A percentile compares a stretch with the other conserved stretches of the same genome.
phyloP scores from a whole-genome alignment of 2,888 invertebrate species.

The Gymnosoma rotundatum region DNA sequence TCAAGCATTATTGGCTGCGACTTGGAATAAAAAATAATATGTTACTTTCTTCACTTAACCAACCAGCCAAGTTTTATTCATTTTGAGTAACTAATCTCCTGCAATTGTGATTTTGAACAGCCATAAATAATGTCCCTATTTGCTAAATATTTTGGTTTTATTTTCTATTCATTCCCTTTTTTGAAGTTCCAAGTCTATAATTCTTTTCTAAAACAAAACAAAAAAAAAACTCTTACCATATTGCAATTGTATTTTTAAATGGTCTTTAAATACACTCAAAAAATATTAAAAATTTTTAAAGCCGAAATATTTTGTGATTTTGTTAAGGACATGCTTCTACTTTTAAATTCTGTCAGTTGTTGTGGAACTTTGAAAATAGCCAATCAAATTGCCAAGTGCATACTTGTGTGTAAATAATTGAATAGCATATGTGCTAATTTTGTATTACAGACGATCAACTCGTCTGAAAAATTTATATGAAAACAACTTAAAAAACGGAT shows the following conservation, averaged over 20 bases:
- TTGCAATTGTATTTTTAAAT: conserved; percentile 25
- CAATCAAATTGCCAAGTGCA: no score
- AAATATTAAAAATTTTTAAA: not conserved
- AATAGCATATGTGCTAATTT: no score
- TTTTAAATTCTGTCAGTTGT: no score
- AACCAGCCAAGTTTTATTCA: conserved; percentile 9
- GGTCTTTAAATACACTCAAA: conserved; percentile 1
- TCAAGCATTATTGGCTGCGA: conserved; percentile 10
- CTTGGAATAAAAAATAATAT: conserved; percentile 1
- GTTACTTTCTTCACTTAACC: conserved; percentile 1
- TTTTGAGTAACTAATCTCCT: conserved; percentile 29
- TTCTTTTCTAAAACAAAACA: conserved; percentile 1
- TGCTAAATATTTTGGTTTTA: not conserved
- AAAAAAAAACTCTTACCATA: conserved; percentile 10
- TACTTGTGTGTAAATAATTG: no score
- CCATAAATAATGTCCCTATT: conserved; percentile 34
- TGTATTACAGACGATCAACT: no score
- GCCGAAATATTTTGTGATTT: not conserved
- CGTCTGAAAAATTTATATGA: no score
- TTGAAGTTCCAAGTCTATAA: conserved; percentile 15
- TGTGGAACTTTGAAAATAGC: no score
- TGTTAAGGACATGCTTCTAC: no score
- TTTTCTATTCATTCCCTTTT: not conserved
- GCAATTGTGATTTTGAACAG: conserved; percentile 40
- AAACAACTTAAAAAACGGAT: no score